Evolutionary conservation across 2,888 invertebrate species (phyloP), one percentile per base, ranked within the genome.

Genomic region (Caenorhabditis uteleia): DNA sequence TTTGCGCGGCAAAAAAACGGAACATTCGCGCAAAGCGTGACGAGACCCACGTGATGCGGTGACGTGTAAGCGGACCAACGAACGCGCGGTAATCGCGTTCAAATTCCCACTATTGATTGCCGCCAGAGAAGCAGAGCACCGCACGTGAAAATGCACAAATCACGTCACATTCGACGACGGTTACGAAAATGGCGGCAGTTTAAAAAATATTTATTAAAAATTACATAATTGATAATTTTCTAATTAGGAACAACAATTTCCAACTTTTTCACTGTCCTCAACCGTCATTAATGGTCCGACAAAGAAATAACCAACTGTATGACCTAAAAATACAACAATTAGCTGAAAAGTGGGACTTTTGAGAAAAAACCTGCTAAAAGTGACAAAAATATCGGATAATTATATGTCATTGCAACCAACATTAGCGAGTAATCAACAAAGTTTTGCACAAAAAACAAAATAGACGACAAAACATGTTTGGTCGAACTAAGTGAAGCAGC

Each of bases 351-450:
- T n/a, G n/a, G n/a, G n/a, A n/a, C 34, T 21, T 2, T 20, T 21
- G 16, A 8, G 4, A 14, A 33, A 16, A 16, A 25, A 56, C 58
- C 58, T n/a, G 27, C 51, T 4, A 59, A 23, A 21, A 59, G 23
- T n/a, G 58, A 64, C 3, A 51, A 36, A 16, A 45, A 45, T 18
- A 46, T 49, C 38, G 80, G 77, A 21, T 71, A 64, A 47, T 80
- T 80, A 49, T 78, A 80, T 12, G 78, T 79, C 78, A 78, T 78
- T n/a, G 77, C 56, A 20, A 74, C 59, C 50, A 78, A 61, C 78
- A 78, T 78, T 10, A 79, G 44, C 2, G 66, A 64, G 51, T 79
- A 79, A 16, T 70, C 68, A 12, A 65, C 53, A 43, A 72, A 75
- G 26, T 68, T 60, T 56, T 79, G 77, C 14, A 70, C 20, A 38